These are phyloP conservation scores for Malacoraja senta DNA, from an alignment of 2,797 vertebrate genomes.

Conservation along the genomic window DNA sequence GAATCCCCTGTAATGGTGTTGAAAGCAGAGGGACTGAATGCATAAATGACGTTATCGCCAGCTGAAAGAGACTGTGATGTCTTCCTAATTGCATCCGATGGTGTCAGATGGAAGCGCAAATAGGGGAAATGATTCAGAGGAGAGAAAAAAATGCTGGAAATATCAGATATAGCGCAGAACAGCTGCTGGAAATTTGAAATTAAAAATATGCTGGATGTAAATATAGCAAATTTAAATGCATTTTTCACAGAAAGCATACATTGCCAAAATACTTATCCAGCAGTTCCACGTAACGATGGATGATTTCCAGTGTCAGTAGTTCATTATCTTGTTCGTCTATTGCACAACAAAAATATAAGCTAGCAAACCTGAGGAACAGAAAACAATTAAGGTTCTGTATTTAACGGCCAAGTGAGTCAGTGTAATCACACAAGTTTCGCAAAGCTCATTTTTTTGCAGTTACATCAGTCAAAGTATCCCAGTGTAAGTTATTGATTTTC, in stretches of 20 bases:
- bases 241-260: constrained; percentile 58
- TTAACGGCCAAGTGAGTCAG: background rate
- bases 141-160: too few relatives aligned
- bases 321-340: constrained; percentile 83
- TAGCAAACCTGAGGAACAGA: constrained; percentile 72
- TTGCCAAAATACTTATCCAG: constrained; percentile 94
- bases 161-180: too few relatives aligned
- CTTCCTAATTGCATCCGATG: too few relatives aligned
- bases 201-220: too few relatives aligned
- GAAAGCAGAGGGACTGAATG: too few relatives aligned
- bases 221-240: background rate
- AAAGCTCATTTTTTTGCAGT: too few relatives aligned
- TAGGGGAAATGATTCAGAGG: too few relatives aligned
- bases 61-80: too few relatives aligned
- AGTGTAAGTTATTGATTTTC: background rate
- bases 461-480: background rate
- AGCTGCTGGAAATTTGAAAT: too few relatives aligned
- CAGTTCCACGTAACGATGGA: constrained; percentile 86
- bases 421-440: background rate
- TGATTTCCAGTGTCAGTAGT: constrained; percentile 78
- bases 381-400: background rate
- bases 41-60: too few relatives aligned
- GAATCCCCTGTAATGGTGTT: too few relatives aligned
- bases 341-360: constrained; percentile 86
- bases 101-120: too few relatives aligned